These are phyloP conservation scores for Fissipunctia ypsillon DNA, from an alignment of 2,888 invertebrate genomes.

Conservation along the genomic window DNA sequence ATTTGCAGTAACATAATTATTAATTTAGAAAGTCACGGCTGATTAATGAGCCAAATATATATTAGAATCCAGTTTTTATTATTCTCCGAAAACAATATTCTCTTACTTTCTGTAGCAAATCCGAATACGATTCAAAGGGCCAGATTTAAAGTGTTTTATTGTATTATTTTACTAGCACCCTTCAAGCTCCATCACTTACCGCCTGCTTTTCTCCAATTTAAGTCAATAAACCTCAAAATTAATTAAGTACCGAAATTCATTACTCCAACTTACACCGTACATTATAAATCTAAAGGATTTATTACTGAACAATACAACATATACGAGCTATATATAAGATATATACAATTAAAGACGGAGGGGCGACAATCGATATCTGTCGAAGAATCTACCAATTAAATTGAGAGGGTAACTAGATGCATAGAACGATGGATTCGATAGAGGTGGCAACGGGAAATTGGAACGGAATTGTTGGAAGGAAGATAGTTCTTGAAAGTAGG, in stretches of 20 bases:
- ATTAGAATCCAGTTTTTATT: too few relatives aligned
- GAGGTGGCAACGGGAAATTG: slow-evolving; percentile 44
- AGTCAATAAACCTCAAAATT: slow-evolving; percentile 38
- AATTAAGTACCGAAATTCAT: slow-evolving; percentile 63
- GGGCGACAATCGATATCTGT: slow-evolving; percentile 77
- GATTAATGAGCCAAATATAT: not conserved
- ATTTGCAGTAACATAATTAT: not conserved
- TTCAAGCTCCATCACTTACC: not conserved
- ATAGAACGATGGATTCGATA: slow-evolving; percentile 65
- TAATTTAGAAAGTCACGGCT: not conserved
- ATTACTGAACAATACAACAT: slow-evolving; percentile 59
- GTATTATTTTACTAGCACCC: not conserved
- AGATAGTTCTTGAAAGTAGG: not conserved
- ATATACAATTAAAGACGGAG: slow-evolving; percentile 51
- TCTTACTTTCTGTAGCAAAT: not conserved
- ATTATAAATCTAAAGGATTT: slow-evolving; percentile 64
- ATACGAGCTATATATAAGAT: slow-evolving; percentile 36
- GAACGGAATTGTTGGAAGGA: not conserved
- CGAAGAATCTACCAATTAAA: slow-evolving; percentile 86
- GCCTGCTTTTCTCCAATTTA: not conserved
- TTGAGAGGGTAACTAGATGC: slow-evolving; percentile 78
- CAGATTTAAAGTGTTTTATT: not conserved
- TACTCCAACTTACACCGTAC: slow-evolving; percentile 24
- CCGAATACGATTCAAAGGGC: not conserved
- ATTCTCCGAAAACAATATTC: not conserved